Base-by-base conservation (phyloP, 2,113 vertebrate genomes). In the Rhinogobius similis region DNA sequence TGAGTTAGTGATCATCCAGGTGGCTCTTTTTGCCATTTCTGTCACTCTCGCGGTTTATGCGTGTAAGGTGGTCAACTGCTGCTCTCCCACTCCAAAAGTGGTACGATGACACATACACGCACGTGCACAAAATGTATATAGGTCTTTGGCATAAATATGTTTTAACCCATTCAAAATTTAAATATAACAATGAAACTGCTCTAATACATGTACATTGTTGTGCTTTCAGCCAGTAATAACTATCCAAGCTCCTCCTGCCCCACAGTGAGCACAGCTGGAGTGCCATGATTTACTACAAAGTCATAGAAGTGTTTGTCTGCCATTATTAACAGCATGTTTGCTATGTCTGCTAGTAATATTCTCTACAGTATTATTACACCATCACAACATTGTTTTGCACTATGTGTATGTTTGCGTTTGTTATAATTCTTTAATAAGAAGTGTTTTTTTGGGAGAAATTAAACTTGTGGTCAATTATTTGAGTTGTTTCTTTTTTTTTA, bases 21-120 rank as follows among this genome's bases (percentile, higher is more conserved):
- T 12, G 0, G 27, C 69, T 3, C 77, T 90, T 52, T 2, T 92
- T 0, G 86, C 82, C 75, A 89, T 94, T 76, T 91, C 90, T 11
- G 43, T 12, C 76, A 90, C 92, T 11, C 71, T 93, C 73, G 82
- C 80, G 0, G 65, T 55, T 23, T 93, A 92, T 76, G 86, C 86
- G 79, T 92, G 88, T 82, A 93, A 93, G 69, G 89, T 92, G 18
- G 52, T 85, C 71, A 86, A 91, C 61, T 92, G 92, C 81, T 93
- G 92, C 70, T 27, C 65, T 0, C 81, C 89, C 0, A 69, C 59
- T 3, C 72, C 76, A 20, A 88, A 82, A 62, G 72, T 88, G 83
- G 92, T 93, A 82, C 88, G 91, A 69, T 3, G 6, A 79, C 1
- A 50, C 20, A 9, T 1, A n/a, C 20, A 50, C 13, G 2, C 39